Evolutionary conservation across 1,140 invertebrate species (phyloP).

Genomic region (Melipona quadrifasciata): DNA sequence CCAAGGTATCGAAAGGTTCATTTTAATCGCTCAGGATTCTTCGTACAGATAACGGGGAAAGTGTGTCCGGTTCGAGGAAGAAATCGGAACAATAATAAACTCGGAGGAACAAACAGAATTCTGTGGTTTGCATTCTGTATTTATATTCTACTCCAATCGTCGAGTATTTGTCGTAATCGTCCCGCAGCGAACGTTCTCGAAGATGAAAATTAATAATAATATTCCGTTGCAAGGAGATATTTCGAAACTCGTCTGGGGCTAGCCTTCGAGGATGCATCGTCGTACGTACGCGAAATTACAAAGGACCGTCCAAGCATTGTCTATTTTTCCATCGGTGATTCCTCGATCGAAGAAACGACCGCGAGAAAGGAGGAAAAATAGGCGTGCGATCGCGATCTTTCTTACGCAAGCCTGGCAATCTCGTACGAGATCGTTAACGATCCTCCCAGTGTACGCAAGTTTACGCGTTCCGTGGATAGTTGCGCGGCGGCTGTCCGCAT

Average conservation of each 20-base stretch:
- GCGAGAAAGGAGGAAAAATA: slow-evolving; percentile 23
- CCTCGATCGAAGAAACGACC: slow-evolving; percentile 22
- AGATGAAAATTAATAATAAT: background rate
- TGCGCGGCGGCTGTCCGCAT: slow-evolving; percentile 19
- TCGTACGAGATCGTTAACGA: slow-evolving; percentile 51
- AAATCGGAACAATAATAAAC: background rate
- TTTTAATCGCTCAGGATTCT: background rate
- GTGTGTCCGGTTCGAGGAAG: background rate
- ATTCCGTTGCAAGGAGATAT: background rate
- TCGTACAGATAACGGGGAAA: background rate
- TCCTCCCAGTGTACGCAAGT: slow-evolving; percentile 16
- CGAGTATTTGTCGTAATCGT: too few relatives aligned
- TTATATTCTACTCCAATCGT: background rate
- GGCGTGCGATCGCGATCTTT: slow-evolving; percentile 43
- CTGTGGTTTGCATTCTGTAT: background rate
- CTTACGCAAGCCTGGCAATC: slow-evolving; percentile 47
- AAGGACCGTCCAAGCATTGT: background rate
- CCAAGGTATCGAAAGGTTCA: background rate
- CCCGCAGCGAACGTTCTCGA: too few relatives aligned
- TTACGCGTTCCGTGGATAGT: slow-evolving; percentile 49
- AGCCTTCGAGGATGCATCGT: background rate
- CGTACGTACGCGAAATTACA: background rate
- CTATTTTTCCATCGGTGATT: slow-evolving; percentile 36
- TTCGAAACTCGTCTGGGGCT: background rate
- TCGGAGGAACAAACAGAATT: background rate